Percentiles rank a stretch among this genome's conserved stretches.
These are phyloP conservation scores for Prinia subflava DNA, from an alignment of 2,113 vertebrate species.

Conservation along the genomic window DNA sequence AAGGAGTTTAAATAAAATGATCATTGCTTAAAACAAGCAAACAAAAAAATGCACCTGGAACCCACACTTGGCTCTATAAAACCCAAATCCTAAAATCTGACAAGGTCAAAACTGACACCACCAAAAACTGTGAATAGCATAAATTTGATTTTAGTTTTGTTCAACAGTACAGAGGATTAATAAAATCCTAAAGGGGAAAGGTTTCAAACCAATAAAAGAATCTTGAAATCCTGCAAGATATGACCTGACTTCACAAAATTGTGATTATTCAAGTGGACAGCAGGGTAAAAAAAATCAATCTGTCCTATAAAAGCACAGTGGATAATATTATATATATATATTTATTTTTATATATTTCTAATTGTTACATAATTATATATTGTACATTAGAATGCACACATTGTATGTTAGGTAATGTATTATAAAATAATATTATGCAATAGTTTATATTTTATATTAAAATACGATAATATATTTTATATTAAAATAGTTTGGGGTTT, in stretches of 20 bases:
- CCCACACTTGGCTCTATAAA: background rate
- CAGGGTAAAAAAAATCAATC: background rate
- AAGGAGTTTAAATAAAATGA: background rate
- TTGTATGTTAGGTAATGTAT: background rate
- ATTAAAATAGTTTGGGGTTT: background rate
- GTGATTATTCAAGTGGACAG: background rate
- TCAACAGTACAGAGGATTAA: rapidly evolving
- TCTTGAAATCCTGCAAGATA: background rate
- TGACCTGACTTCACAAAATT: background rate
- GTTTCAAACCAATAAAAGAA: background rate
- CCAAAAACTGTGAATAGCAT: rapidly evolving
- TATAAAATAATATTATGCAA: background rate
- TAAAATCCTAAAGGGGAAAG: background rate
- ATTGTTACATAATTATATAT: background rate
- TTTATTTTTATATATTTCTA: too few species aligned
- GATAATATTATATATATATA: background rate
- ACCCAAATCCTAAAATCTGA: background rate
- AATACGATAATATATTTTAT: background rate
- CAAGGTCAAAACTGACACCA: background rate
- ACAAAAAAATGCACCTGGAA: background rate
- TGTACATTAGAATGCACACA: background rate
- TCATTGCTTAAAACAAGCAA: background rate
- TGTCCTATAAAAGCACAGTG: background rate
- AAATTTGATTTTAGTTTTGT: background rate
- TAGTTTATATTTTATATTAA: background rate